A percentile compares a stretch with the other conserved stretches of the same genome.
These are phyloP conservation scores for Conger conger DNA, from an alignment of 2,113 vertebrate species.

Conservation along the genomic window DNA sequence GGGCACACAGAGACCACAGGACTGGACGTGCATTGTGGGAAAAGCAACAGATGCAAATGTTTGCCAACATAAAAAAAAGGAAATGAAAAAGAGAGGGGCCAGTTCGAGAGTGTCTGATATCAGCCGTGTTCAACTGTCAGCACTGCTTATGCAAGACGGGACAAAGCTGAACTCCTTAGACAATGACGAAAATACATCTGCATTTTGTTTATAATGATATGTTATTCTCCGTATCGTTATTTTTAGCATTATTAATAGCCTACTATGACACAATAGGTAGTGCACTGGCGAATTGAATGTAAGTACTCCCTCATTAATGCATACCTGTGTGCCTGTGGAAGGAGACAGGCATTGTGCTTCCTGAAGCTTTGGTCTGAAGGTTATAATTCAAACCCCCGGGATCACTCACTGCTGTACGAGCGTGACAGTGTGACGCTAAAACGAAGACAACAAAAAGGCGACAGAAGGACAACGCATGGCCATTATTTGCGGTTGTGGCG, in stretches of 20 bases:
- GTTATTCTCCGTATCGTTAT: too few relatives aligned
- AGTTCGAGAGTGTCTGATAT: not conserved
- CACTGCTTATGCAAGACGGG: not conserved
- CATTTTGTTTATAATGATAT: too few relatives aligned
- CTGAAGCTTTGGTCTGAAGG: not conserved
- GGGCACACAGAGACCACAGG: constrained; percentile 10
- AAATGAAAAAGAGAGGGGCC: not conserved
- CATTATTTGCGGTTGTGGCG: not conserved
- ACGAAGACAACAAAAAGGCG: not conserved
- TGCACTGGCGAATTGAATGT: too few relatives aligned
- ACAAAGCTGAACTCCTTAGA: not conserved
- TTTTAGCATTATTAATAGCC: too few relatives aligned
- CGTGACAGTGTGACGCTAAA: not conserved
- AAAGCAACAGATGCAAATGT: constrained; percentile 27
- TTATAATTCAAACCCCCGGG: not conserved
- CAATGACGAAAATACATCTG: not conserved
- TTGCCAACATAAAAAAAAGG: not conserved
- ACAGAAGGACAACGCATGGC: not conserved
- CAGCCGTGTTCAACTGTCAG: not conserved
- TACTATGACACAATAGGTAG: too few relatives aligned
- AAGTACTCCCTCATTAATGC: not conserved
- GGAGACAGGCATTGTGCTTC: not conserved
- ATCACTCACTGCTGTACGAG: not conserved
- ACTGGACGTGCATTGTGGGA: not conserved
- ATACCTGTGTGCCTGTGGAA: not conserved